phyloP scores from a whole-genome alignment of 2,797 vertebrate genomes.

The Enteromius treurensis region DNA sequence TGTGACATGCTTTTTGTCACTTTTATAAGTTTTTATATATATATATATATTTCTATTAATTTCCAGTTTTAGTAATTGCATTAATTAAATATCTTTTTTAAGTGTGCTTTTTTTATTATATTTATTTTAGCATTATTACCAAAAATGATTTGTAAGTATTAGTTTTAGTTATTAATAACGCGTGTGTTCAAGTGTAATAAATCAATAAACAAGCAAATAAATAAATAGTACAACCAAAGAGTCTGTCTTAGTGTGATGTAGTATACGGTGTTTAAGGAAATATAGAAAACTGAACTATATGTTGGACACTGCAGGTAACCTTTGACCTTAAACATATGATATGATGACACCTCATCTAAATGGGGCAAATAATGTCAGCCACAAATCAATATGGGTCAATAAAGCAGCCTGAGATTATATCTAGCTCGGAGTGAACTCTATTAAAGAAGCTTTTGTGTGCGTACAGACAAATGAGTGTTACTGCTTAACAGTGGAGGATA shows the following conservation, averaged over 20 bases:
- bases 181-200: not conserved
- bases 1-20: not conserved
- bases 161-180: not conserved
- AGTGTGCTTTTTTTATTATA: not conserved
- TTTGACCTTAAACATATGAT: slow-evolving; percentile 46
- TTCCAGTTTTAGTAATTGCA: not conserved
- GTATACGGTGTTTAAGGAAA: not conserved
- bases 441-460: slow-evolving; percentile 24
- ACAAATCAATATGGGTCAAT: slow-evolving; percentile 24
- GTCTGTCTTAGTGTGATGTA: not conserved
- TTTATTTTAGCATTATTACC: not conserved
- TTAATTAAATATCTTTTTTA: not conserved
- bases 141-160: fast-evolving
- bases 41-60: not conserved
- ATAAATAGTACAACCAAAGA: not conserved
- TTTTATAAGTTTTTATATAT: not conserved
- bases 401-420: not conserved
- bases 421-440: not conserved
- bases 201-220: not conserved
- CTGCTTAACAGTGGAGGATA: slow-evolving; percentile 19
- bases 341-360: slow-evolving; percentile 13
- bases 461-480: slow-evolving; percentile 2
- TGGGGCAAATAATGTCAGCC: not conserved
- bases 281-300: not conserved
- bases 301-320: slow-evolving; percentile 3